Base-by-base conservation (phyloP, 1,140 invertebrate genomes). In the Globodera ellingtonae region DNA sequence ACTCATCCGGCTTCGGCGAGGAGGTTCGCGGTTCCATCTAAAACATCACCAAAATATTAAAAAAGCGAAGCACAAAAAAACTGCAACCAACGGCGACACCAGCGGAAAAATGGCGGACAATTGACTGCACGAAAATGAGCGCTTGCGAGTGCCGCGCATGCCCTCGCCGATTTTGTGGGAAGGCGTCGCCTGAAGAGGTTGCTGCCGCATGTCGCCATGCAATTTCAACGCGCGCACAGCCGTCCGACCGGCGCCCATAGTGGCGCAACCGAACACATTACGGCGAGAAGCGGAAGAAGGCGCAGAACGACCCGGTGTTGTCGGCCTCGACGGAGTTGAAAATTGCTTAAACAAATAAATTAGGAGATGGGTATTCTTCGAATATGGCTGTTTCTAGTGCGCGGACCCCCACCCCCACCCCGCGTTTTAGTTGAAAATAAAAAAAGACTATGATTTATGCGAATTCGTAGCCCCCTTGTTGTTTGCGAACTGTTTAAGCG, bases 71-170 rank as follows among this genome's bases (percentile, higher is more conserved):
- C 7, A 2, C 7, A 18, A 13, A 6, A 18, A 15, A 74, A 74
- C 7, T 15, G 35, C 71, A 8, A 76, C 75, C 21, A 66, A 48
- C 47, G 46, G 56, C 10, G 75, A 15, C 10, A 7, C n/a, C 7
- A 77, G n/a, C 18, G 75, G 75, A 69, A 24, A 35, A 18, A 77
- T 77, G 47, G 46, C 52, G 18, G 50, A 62, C 46, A 77, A 52
- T 47, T 77, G 56, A 24, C 75, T 67, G 9, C 24, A 24, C 24
- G 75, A 77, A 67, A 77, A 50, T 6, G 75, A 77, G 8, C 75
- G 75, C n/a, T 77, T 77, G 6, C 75, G 24, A 67, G 52, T 21
- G 18, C 2, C 3, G 52, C 62, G 35, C 46, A 10, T 35, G 6
- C 9, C 18, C 18, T 62, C 56, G 56, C 56, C 56, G 18, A 6